Conservation (phyloP, 2,888 invertebrate genomes). For the Cantharis rustica region DNA sequence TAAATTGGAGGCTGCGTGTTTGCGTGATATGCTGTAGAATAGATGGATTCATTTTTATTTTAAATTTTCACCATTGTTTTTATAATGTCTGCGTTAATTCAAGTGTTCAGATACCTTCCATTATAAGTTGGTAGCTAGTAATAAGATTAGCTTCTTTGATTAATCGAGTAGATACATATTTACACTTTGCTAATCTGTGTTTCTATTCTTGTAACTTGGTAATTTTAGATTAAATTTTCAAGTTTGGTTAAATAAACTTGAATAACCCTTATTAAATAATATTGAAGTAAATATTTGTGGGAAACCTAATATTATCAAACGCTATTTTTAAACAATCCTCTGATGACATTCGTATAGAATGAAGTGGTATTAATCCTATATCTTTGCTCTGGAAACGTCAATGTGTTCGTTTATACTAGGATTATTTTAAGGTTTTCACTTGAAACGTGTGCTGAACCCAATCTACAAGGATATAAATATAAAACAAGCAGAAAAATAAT, state of each 20-base stretch:
- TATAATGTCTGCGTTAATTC: not conserved
- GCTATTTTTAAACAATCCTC: not conserved
- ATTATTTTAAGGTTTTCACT: not conserved
- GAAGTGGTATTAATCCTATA: not conserved
- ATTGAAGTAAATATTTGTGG: not conserved
- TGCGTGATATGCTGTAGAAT: not conserved
- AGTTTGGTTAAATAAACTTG: not conserved
- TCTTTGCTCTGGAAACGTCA: not conserved
- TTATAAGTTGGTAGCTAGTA: not conserved
- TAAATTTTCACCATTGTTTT: not conserved
- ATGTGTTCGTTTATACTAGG: not conserved
- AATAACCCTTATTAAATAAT: not conserved
- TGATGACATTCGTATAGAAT: not conserved
- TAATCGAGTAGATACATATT: conserved; percentile 1
- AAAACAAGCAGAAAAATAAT: not conserved
- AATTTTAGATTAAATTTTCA: not conserved
- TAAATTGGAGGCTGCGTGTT: not conserved
- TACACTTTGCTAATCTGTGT: not conserved
- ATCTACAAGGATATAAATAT: conserved; percentile 4
- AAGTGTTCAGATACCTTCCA: not conserved
- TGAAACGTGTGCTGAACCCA: not conserved
- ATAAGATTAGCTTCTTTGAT: conserved; percentile 3
- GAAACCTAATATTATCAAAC: not conserved
- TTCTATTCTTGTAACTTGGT: not conserved
- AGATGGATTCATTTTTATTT: not conserved